Evolutionary conservation across 2,888 invertebrate genomes (phyloP), one percentile per base, ranked within the genome.

Genomic region (Machimus rusticus): DNA sequence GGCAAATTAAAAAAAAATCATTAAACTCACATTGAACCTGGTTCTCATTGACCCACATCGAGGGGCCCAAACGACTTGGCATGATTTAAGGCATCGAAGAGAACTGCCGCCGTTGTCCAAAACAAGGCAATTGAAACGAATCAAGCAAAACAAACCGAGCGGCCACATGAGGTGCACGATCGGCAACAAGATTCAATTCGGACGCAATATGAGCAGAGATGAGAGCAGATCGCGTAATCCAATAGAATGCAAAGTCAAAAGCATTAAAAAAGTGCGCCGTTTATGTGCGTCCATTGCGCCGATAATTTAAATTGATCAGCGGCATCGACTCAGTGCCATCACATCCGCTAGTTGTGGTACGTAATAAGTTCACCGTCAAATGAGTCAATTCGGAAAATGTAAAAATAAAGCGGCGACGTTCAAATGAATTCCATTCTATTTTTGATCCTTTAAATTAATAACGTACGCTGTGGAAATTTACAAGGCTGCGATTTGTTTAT

Each of bases 91-190:
- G 51, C 51, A 46, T 16, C 23, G 51, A 79, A 37, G 66, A 57
- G 23, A 66, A 34, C n/a, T 37, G 76, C 76, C 16, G 82, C 23
- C 82, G 66, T 55, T 82, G 82, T 55, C 82, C 82, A 82, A 82
- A 82, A 82, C 66, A 82, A 82, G 82, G 57, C 82, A 82, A 57
- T 82, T 82, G 82, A 82, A 66, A 37, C 82, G 19, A 66, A 82
- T 82, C 34, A 81, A 81, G 46, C 51, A 51, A 82, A 82, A 57
- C 31, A 82, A 57, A 9, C 57, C 23, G 34, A 76, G 76, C n/a
- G 31, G 34, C 9, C 19, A 76, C n/a, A 76, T 76, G 34, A 76
- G 37, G 76, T 76, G 76, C n/a, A 76, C 37, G 37, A 76, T 76
- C 66, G 66, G 19, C 66, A 66, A 23, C 23, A 66, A 23, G 28